phyloP scores from a whole-genome alignment of 2,113 vertebrate genomes.

The Monopterus albus region DNA sequence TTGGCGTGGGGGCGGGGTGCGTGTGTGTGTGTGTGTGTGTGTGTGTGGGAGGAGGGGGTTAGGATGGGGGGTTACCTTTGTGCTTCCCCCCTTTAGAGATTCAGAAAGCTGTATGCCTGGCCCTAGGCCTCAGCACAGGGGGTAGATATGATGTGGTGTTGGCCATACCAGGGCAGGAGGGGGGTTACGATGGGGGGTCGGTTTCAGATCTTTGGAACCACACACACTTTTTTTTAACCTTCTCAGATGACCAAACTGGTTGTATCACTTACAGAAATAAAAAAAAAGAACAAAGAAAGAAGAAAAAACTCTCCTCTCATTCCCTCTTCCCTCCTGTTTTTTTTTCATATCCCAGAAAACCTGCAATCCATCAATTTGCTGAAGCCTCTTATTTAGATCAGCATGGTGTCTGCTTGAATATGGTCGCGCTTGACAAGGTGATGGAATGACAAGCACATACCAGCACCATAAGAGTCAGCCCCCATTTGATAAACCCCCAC shows the following conservation, averaged over 20 bases:
- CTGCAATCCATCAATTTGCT: constrained; percentile 74
- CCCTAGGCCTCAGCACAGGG: constrained; percentile 75
- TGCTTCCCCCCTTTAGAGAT: constrained; percentile 75
- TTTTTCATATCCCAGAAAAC: constrained; percentile 69
- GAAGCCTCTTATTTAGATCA: constrained; percentile 77
- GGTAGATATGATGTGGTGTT: constrained; percentile 73
- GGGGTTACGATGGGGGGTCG: constrained; percentile 8
- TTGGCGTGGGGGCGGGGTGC: constrained; percentile 68
- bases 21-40: constrained; percentile 60
- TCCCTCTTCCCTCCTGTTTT: constrained; percentile 37
- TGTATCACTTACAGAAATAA: constrained; percentile 58
- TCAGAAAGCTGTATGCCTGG: constrained; percentile 75
- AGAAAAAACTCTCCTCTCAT: constrained; percentile 12
- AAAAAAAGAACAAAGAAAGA: constrained; percentile 34
- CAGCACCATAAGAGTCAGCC: constrained; percentile 62
- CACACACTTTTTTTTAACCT: constrained; percentile 28
- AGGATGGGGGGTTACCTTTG: constrained; percentile 73
- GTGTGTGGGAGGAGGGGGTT: too few relatives aligned
- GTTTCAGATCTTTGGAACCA: constrained; percentile 53
- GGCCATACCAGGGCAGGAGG: constrained; percentile 49
- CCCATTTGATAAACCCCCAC: constrained; percentile 70
- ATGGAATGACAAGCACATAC: constrained; percentile 78
- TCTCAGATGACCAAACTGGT: constrained; percentile 34
- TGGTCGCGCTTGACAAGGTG: constrained; percentile 74
- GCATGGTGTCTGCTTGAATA: constrained; percentile 75